A percentile compares a stretch with the other conserved stretches of the same genome.
Conservation (phyloP, 2,888 invertebrate genomes). For the Criorhina ranunculi region DNA sequence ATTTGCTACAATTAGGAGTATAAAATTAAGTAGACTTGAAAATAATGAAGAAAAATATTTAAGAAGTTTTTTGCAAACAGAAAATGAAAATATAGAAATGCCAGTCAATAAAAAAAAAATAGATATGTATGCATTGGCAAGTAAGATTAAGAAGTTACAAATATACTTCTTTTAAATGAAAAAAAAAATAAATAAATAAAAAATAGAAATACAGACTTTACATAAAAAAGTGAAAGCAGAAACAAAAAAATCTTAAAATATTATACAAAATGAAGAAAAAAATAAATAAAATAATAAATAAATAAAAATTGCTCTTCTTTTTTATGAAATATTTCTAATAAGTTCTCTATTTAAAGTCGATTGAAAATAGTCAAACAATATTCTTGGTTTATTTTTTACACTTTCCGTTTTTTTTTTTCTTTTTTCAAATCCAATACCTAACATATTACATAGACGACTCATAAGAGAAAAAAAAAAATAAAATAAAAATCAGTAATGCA, state of each 20-base stretch:
- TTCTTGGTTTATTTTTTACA: conserved; percentile 1
- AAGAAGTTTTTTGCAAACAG: conserved; percentile 57
- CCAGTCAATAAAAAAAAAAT: conserved; percentile 33
- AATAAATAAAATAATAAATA: conserved; percentile 23
- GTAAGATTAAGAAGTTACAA: conserved; percentile 44
- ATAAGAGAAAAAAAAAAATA: conserved; percentile 5
- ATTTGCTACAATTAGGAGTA: conserved; percentile 72
- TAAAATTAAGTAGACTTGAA: conserved; percentile 73
- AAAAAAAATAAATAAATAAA: too few relatives aligned
- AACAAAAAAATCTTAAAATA: conserved; percentile 39
- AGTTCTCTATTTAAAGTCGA: conserved; percentile 27
- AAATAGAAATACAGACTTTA: conserved; percentile 48
- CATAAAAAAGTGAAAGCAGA: conserved; percentile 37
- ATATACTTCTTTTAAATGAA: conserved; percentile 35
- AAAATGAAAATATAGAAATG: conserved; percentile 46
- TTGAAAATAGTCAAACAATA: conserved; percentile 10
- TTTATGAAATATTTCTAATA: conserved; percentile 46
- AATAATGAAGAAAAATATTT: conserved; percentile 55
- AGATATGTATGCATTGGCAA: conserved; percentile 54
- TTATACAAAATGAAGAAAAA: conserved; percentile 18
- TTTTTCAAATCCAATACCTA: conserved; percentile 20
- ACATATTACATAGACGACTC: conserved; percentile 28
- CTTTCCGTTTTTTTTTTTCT: conserved; percentile 28
- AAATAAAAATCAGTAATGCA: conserved; percentile 32
- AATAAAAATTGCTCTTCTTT: conserved; percentile 57